Evolutionary conservation across 2,113 vertebrate genomes (phyloP), one percentile per base, ranked within the genome.

Genomic region (Polypterus bichir): DNA sequence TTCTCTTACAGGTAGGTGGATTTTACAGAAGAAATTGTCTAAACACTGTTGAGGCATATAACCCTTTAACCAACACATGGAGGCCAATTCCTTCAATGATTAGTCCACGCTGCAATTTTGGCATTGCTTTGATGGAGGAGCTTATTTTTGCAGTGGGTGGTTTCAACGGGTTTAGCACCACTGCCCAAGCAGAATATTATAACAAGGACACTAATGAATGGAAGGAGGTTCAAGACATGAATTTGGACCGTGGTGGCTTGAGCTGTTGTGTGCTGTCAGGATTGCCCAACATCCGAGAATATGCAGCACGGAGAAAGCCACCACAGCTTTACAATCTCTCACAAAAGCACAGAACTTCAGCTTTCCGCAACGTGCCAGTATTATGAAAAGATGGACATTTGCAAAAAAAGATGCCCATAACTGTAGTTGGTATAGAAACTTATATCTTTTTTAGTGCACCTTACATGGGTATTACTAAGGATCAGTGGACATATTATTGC

Each of bases 261-360:
- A 78, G 88, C 80, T 96, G 92, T 82, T 93, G 91, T 0, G 85
- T 91, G 60, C 82, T 93, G n/a, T 78, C 79, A 0, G 83, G 81
- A 2, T 70, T 91, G 4, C 67, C 81, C 52, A 90, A 91, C 0
- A 52, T 91, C 3, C 62, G 69, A 5, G 83, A 88, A 4, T 91
- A 88, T 2, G 69, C 76, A 0, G 75, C 73, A 10, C 77, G 70
- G 44, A 66, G 79, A 9, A 82, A 88, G 64, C 57, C 68, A 66
- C 64, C 27, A 27, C 27, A 27, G 27, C 27, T 27, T 27, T 27
- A 27, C 27, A 27, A 2, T 27, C 27, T 27, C 27, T 27, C 27
- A 27, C 27, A 27, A 27, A 27, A 27, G 27, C 27, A 27, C 27
- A 27, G 27, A 2, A 27, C 27, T 27, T 27, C 27, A 27, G 27